Evolutionary conservation across 2,113 vertebrate genomes (phyloP), one percentile per base, ranked within the genome.

Genomic region (Nipponia nippon): DNA sequence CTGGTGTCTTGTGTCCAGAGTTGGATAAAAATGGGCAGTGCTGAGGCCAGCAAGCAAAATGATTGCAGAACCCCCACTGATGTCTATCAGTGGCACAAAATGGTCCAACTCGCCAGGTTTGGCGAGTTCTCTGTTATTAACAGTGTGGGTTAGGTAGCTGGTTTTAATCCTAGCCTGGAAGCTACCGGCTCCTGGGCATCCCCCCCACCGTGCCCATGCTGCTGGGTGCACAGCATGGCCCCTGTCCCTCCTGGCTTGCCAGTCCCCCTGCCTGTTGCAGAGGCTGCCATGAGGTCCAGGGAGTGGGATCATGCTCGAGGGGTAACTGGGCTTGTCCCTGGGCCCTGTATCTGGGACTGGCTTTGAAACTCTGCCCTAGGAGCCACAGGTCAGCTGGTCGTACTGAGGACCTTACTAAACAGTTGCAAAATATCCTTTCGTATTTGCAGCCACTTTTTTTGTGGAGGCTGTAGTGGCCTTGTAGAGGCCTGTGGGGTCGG

Each of bases 391-490:
- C 30, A 91, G 50, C 56, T 61, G 44, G 8, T 84, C 3, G 1
- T 76, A 46, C 50, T 16, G 9, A 40, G n/a, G 6, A 71, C 47
- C 13, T 81, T 58, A 40, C 44, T 62, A 22, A 89, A 53, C 34
- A 73, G 47, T 50, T 73, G 18, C 61, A 80, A 75, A 75, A 58
- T 69, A 58, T 8, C 14, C 17, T 42, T 79, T 61, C 0, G 2
- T n/a, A 19, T 56, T 65, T 69, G 27, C 32, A 38, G 16, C 21
- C 2, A 3, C 17, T 44, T 58, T 81, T 81, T 67, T 73, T n/a
- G 36, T 4, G 3, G 59, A n/a, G 44, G 21, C n/a, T 20, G 14
- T 34, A 30, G 15, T 11, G 59, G 50, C 11, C 1, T 0, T 0
- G 0, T 36, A 38, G 59, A 27, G n/a, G 42, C 47, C 6, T 42